Conservation (phyloP, 2,888 invertebrate species). For the Cephonodes hylas region DNA sequence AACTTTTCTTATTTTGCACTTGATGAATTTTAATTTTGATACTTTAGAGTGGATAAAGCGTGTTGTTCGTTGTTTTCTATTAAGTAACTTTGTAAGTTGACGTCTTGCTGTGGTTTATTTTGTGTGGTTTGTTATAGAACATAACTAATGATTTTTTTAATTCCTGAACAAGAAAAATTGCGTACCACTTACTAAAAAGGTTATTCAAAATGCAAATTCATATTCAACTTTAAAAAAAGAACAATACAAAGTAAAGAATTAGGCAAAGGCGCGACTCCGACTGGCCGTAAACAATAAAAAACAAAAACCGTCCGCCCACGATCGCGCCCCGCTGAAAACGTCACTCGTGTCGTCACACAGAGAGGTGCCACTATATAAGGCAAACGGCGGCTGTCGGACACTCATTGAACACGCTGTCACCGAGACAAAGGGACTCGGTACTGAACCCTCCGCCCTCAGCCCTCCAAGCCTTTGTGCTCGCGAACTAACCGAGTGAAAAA, state of each 20-base stretch:
- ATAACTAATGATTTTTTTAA: too few species aligned
- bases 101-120: neutral
- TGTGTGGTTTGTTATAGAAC: neutral
- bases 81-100: neutral
- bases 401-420: conserved; percentile 22
- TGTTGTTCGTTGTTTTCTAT: neutral
- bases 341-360: neutral
- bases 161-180: too few species aligned
- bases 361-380: neutral
- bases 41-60: conserved; percentile 25
- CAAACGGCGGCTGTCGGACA: conserved; percentile 20
- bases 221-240: too few species aligned
- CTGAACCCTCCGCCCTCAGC: conserved; percentile 27
- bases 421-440: conserved; percentile 29
- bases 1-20: conserved; percentile 38
- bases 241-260: too few species aligned
- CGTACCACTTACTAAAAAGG: too few species aligned
- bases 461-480: conserved; percentile 25
- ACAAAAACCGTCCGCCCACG: neutral
- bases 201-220: too few species aligned
- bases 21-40: conserved; percentile 42
- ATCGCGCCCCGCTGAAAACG: neutral
- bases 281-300: neutral
- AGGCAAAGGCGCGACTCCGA: neutral
- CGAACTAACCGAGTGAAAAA: conserved; percentile 32